phyloP scores from a whole-genome alignment of 2,797 vertebrate genomes.

The Smutsia temminckii region DNA sequence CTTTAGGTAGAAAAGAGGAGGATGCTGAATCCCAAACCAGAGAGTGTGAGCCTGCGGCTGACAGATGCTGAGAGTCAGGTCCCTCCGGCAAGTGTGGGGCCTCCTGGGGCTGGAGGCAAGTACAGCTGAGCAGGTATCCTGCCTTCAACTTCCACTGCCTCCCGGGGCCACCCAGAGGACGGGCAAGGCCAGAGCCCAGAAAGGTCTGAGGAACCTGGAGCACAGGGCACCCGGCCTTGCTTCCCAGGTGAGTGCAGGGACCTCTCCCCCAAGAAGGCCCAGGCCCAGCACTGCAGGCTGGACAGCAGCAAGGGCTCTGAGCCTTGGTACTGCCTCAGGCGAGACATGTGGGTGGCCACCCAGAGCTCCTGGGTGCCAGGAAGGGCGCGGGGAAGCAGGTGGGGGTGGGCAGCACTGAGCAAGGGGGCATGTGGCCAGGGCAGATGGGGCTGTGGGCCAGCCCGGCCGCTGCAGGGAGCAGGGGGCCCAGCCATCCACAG shows the following conservation, averaged over 20 bases:
- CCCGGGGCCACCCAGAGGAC: neutral
- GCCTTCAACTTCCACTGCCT: neutral
- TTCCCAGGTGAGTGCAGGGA: neutral
- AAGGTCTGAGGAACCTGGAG: neutral
- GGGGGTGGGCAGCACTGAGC: neutral
- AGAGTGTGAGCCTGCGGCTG: neutral
- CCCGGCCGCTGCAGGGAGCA: no score
- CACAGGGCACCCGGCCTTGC: neutral
- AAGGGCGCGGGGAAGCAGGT: neutral
- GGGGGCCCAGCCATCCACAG: neutral
- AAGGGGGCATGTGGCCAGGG: neutral
- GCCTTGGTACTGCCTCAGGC: neutral
- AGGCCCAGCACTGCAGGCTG: neutral
- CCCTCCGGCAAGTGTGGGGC: neutral
- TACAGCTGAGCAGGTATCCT: neutral
- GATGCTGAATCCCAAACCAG: neutral
- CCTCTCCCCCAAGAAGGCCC: neutral
- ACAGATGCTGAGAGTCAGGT: neutral
- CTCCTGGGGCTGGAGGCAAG: neutral
- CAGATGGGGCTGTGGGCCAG: fast-evolving
- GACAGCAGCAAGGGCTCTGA: neutral
- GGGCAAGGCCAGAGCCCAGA: neutral
- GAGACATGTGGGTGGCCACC: neutral
- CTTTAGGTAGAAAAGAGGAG: neutral
- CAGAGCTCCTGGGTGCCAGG: neutral